Base-by-base conservation (phyloP, 2,113 vertebrate species). In the Otocyon megalotis region DNA sequence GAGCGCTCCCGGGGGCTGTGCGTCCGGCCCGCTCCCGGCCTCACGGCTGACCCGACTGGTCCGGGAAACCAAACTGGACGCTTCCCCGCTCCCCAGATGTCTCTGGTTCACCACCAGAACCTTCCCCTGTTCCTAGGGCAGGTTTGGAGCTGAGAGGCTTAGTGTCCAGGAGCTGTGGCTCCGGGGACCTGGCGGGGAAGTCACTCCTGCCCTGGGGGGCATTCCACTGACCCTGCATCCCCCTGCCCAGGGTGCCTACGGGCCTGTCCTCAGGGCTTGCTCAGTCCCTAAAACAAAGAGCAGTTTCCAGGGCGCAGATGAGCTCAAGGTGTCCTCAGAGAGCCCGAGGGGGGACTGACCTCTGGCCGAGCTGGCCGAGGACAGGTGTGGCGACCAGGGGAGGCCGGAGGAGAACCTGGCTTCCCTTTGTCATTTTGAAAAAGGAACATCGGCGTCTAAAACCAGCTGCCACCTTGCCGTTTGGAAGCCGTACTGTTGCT, bases 11-110 rank as follows among this genome's bases (percentile, higher is more conserved):
- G 2, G 11, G n/a, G 2, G 5, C 35, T 2, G 69, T 30, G 93
- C 53, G 0, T 8, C 1, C 0, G 28, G 1, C 15, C 50, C 1
- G 0, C 37, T 11, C 16, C 16, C 48, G 3, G 3, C 5, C 28
- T 30, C 1, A 0, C 2, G 0, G 24, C 63, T 5, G 16, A 7
- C 11, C 37, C 6, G 12, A 19, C 20, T 3, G 0, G 7, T 50
- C 43, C 14, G 0, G 14, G 24, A 30, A 62, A 83, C n/a, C n/a
- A 26, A 54, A 3, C 53, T 30, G 1, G 10, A 10, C 20, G 3
- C 10, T 32, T 3, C 3, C 0, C 43, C 8, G 2, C 1, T 14
- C 20, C 53, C 48, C 26, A 17, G 53, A 20, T 15, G 0, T 17
- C 5, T 26, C 16, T 13, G 86, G n/a, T 2, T 83, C 24, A 13